Conservation (phyloP, 2,797 vertebrate species). For the Ambastaia sidthimunki region DNA sequence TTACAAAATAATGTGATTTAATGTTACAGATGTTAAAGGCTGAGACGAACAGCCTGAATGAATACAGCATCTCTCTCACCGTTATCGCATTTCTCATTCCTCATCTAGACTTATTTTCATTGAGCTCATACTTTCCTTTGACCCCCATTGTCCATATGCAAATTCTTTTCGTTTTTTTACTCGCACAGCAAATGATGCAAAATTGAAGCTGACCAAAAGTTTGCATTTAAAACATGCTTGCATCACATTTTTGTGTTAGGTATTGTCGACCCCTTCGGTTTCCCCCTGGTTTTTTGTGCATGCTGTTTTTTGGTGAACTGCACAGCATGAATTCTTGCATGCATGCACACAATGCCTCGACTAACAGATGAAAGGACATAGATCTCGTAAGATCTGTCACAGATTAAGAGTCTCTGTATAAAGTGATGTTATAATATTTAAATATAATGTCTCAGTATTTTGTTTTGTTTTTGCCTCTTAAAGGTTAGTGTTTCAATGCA, state of each 20-base stretch:
- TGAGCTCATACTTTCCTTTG: constrained; percentile 70
- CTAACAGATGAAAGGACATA: constrained; percentile 6
- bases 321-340: constrained; percentile 55
- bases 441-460: not conserved
- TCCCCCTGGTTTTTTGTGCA: constrained; percentile 62
- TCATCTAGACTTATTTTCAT: constrained; percentile 64
- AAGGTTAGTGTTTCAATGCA: constrained; percentile 35
- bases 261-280: constrained; percentile 62
- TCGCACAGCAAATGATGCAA: constrained; percentile 62
- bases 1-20: not conserved
- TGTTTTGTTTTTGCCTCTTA: constrained; percentile 16
- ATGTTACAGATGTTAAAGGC: not conserved
- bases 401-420: constrained; percentile 20
- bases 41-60: not conserved
- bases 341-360: constrained; percentile 47
- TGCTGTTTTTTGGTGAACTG: constrained; percentile 54
- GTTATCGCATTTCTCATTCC: constrained; percentile 59
- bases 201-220: constrained; percentile 43
- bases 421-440: not conserved
- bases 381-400: constrained; percentile 17
- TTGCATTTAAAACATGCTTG: constrained; percentile 51
- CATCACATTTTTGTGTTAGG: constrained; percentile 63
- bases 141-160: constrained; percentile 64
- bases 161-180: constrained; percentile 57
- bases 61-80: constrained; percentile 28